phyloP scores from a whole-genome alignment of 2,113 vertebrate genomes.

The Ancistrus triradiatus region DNA sequence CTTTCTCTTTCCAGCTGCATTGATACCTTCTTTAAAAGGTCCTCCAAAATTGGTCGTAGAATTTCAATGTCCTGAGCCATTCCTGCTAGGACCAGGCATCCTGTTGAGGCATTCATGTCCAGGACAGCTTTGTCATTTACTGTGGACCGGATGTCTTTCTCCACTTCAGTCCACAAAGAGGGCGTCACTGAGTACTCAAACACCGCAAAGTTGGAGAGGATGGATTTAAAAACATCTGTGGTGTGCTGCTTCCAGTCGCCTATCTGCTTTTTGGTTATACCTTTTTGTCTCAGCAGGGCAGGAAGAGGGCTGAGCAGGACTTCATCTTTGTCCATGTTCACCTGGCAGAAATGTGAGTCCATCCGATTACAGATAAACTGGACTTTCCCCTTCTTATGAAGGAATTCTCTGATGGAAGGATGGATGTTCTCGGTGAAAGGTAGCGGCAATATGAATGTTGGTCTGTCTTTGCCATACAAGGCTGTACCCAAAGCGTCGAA shows the following conservation, averaged over 20 bases:
- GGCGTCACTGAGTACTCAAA: conserved; percentile 16
- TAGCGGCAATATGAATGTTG: conserved; percentile 70
- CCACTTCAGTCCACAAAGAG: conserved; percentile 65
- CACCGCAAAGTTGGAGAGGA: conserved; percentile 64
- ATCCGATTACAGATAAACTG: conserved; percentile 66
- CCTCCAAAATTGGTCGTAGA: conserved; percentile 53
- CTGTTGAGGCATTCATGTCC: conserved; percentile 40
- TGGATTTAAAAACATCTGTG: conserved; percentile 48
- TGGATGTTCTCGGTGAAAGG: conserved; percentile 65
- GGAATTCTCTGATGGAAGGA: conserved; percentile 65
- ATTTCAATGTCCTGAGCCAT: conserved; percentile 55
- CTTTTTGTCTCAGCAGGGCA: conserved; percentile 60
- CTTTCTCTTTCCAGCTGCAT: conserved; percentile 60
- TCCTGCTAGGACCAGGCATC: conserved; percentile 65
- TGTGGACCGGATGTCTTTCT: conserved; percentile 44
- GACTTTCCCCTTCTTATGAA: conserved; percentile 55
- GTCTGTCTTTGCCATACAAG: conserved; percentile 73
- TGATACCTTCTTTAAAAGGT: conserved; percentile 45
- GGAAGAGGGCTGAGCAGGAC: conserved; percentile 68
- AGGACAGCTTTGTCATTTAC: conserved; percentile 51
- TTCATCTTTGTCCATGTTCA: conserved; percentile 49
- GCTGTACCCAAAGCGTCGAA: conserved; percentile 66
- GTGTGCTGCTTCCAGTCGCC: conserved; percentile 65
- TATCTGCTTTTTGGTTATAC: conserved; percentile 41
- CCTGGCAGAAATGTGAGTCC: conserved; percentile 63